Conservation (phyloP, 1,140 invertebrate genomes). For the Zaprionus tsacasi region DNA sequence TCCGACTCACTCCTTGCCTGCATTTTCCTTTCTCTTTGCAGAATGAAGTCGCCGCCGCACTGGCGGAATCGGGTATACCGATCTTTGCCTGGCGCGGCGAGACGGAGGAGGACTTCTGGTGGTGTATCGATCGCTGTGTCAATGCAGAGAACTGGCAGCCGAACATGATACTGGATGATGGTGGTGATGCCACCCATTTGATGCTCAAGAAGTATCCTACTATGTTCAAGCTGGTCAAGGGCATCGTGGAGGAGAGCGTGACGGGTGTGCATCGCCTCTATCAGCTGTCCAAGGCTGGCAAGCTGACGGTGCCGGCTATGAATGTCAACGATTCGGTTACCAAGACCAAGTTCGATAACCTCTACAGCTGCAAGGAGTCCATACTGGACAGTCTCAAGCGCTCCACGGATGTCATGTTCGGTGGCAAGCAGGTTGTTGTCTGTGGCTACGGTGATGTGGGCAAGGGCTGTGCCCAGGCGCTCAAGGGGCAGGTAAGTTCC, state of each 20-base stretch:
- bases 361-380: slow-evolving; percentile 85
- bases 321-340: slow-evolving; percentile 99
- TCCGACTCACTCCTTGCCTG: background rate
- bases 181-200: slow-evolving; percentile 97
- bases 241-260: slow-evolving; percentile 99
- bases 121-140: slow-evolving; percentile 98
- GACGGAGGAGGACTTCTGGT: slow-evolving; percentile 99
- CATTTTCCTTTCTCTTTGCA: slow-evolving; percentile 72
- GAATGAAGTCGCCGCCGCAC: slow-evolving; percentile 98
- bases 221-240: slow-evolving; percentile 98
- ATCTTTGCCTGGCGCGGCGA: slow-evolving; percentile 98
- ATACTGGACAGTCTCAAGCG: slow-evolving; percentile 83
- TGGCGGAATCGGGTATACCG: slow-evolving; percentile 95
- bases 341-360: slow-evolving; percentile 98
- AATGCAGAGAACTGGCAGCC: slow-evolving; percentile 97
- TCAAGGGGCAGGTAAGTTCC: slow-evolving; percentile 90
- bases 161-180: slow-evolving; percentile 99
- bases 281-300: slow-evolving; percentile 97
- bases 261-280: slow-evolving; percentile 98
- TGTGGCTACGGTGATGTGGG: slow-evolving; percentile 99
- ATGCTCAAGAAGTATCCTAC: slow-evolving; percentile 98
- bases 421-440: slow-evolving; percentile 97
- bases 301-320: slow-evolving; percentile 98
- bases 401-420: slow-evolving; percentile 96
- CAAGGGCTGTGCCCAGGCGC: slow-evolving; percentile 97